Evolutionary conservation across 2,113 vertebrate genomes (phyloP), one percentile per base, ranked within the genome.

Genomic region (Rallus limicola): DNA sequence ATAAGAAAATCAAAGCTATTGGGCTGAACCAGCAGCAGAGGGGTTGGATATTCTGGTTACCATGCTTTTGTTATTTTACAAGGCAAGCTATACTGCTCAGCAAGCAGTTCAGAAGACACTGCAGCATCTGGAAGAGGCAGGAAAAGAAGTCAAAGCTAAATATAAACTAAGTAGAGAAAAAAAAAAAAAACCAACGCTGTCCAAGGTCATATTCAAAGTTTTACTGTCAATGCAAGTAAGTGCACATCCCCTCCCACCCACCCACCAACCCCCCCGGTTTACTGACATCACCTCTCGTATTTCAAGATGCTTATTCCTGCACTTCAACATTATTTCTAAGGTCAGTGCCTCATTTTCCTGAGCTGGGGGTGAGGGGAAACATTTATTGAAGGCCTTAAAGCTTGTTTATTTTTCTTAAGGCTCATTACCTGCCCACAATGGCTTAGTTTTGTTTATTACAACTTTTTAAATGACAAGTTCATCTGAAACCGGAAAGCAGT

Each of bases 381-480:
- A 33, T 67, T 86, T 92, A 58, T 83, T 63, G 91, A 91, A 87
- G 40, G 82, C 50, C 78, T 82, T 87, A 93, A 64, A 76, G 42
- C 60, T 52, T 82, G 64, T 77, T 93, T 95, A 48, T 72, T 88
- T 91, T 96, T 75, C 82, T 92, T 82, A 50, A 44, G 38, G 60
- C 63, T 88, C 78, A 90, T 95, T 88, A 95, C 88, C 88, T 94
- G 63, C 38, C 67, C 1, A 1, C 33, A 91, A 76, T 52, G 34
- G 74, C 82, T 94, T 86, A 20, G 86, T 86, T 79, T 92, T 86
- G 91, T 86, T 88, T 95, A 82, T 88, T 92, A 65, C 21, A 12
- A 55, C 36, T 89, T 96, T 94, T 88, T 59, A 95, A 88, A 95
- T 88, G 75, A 95, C 95, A 96, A 95, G 92, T 95, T 95, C 79